A percentile compares a stretch with the other conserved stretches of the same genome.
These are phyloP conservation scores for Leptinotarsa texana DNA, from an alignment of 1,140 invertebrate species.

Conservation along the genomic window DNA sequence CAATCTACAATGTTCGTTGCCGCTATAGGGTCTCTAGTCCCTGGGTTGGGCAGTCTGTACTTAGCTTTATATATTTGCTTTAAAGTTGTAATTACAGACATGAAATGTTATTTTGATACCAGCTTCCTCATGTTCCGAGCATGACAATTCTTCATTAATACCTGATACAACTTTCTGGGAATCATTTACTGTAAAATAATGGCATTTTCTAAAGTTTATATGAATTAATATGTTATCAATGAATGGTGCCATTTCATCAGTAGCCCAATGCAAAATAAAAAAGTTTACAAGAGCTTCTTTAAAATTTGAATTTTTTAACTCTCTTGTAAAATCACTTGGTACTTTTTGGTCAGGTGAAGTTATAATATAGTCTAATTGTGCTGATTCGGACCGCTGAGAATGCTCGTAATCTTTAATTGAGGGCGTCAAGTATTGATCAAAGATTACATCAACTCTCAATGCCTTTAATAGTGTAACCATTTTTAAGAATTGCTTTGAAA, in stretches of 20 bases:
- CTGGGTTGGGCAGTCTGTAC: no score
- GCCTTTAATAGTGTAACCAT: conserved; percentile 10
- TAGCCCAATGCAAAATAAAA: background rate
- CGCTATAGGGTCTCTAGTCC: no score
- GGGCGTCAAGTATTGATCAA: conserved; percentile 24
- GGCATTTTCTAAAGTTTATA: background rate
- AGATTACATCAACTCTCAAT: conserved; percentile 31
- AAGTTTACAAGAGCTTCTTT: background rate
- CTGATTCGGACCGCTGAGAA: conserved; percentile 28
- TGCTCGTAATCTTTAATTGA: conserved; percentile 34
- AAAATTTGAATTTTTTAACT: conserved; percentile 27
- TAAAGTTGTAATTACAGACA: no score
- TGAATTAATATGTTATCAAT: background rate
- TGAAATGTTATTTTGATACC: background rate
- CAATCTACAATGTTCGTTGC: no score
- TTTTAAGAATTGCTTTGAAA: background rate
- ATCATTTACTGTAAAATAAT: background rate
- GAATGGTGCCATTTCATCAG: background rate
- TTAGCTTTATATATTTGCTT: no score
- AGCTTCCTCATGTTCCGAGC: background rate
- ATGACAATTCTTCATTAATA: background rate
- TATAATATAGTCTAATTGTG: background rate
- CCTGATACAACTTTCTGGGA: background rate
- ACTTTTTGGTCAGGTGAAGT: background rate
- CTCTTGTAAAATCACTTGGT: conserved; percentile 21